A percentile compares a stretch with the other conserved stretches of the same genome.
Evolutionary conservation across 2,888 invertebrate species (phyloP).

Genomic region (Prionchulus punctatus): DNA sequence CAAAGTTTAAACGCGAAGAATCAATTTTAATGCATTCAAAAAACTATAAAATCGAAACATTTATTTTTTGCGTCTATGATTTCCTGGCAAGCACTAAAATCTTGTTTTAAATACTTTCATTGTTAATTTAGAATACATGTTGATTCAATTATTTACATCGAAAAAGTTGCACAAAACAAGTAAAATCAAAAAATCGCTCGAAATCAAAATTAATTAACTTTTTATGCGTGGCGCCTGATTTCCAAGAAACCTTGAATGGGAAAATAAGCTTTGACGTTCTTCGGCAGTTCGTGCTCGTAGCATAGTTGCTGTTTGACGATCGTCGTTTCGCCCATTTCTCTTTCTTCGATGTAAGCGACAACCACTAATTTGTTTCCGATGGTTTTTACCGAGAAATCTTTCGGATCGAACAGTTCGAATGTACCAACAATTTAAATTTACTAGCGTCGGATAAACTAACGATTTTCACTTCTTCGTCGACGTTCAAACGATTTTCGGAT

Average conservation of each 20-base stretch:
- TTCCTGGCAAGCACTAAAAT: too few species aligned
- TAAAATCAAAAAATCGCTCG: too few species aligned
- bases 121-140: too few species aligned
- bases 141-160: too few species aligned
- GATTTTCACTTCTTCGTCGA: background rate
- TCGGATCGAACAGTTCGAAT: background rate
- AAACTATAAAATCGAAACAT: too few species aligned
- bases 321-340: background rate
- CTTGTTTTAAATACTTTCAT: too few species aligned
- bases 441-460: background rate
- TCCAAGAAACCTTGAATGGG: background rate
- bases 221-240: too few species aligned
- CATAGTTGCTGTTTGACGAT: background rate
- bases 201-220: too few species aligned
- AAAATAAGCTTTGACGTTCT: background rate
- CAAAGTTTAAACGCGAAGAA: too few species aligned
- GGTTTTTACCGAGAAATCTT: background rate
- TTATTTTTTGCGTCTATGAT: too few species aligned
- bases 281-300: background rate
- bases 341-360: background rate
- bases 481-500: background rate
- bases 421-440: background rate
- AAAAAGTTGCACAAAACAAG: too few species aligned
- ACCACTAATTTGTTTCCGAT: background rate
- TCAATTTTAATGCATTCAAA: too few species aligned